Percentiles rank a stretch among this genome's conserved stretches.
Conservation (phyloP, 2,888 invertebrate species). For the Formica aserva region DNA sequence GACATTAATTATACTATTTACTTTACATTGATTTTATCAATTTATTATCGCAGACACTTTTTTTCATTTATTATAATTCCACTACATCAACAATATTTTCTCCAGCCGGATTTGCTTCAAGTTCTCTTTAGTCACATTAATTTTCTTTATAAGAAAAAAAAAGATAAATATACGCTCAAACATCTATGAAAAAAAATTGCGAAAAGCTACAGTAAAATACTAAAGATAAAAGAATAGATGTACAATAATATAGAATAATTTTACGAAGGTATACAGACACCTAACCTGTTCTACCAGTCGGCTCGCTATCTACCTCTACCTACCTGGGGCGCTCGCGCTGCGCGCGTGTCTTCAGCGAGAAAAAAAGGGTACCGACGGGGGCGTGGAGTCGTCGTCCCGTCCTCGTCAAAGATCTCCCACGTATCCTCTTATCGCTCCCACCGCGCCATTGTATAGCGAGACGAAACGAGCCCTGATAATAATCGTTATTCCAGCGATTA, state of each 20-base stretch:
- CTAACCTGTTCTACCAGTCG: constrained; percentile 80
- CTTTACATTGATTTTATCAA: not conserved
- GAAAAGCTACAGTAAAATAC: not conserved
- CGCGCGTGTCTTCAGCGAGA: constrained; percentile 66
- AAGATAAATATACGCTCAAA: not conserved
- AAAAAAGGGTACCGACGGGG: constrained; percentile 66
- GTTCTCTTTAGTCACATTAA: not conserved
- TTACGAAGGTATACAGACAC: constrained; percentile 52
- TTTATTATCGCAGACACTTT: not conserved
- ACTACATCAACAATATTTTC: not conserved
- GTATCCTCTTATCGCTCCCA: constrained; percentile 54
- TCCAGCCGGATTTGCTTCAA: not conserved
- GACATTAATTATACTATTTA: not conserved
- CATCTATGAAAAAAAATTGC: not conserved
- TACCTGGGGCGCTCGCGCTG: constrained; percentile 69
- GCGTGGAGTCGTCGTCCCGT: constrained; percentile 64
- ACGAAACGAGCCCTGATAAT: constrained; percentile 3
- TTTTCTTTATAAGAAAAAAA: not conserved
- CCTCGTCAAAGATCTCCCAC: constrained; percentile 44
- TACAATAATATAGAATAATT: not conserved
- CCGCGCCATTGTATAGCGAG: constrained; percentile 55
- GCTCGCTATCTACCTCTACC: constrained; percentile 51
- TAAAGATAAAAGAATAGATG: not conserved
- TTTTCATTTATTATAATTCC: not conserved
- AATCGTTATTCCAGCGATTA: constrained; percentile 38